These are phyloP conservation scores for Zaprionus ornatus DNA, from an alignment of 1,140 invertebrate species.

Conservation along the genomic window DNA sequence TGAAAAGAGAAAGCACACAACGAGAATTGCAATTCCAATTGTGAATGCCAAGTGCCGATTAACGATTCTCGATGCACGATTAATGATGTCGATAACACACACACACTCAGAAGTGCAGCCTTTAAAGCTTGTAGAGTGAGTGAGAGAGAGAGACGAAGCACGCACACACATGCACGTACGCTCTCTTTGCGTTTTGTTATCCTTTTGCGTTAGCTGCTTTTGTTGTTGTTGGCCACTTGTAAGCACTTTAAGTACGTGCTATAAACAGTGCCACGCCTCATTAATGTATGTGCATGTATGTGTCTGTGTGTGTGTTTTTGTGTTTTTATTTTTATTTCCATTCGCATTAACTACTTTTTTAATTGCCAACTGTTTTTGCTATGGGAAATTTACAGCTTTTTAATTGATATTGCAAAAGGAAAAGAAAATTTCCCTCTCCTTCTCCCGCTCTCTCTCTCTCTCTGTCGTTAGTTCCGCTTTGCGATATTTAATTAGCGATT, in stretches of 20 bases:
- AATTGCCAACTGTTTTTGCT: background rate
- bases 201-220: constrained; percentile 21
- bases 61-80: constrained; percentile 20
- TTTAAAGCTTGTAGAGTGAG: constrained; percentile 16
- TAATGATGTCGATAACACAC: constrained; percentile 5
- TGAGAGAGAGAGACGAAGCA: background rate
- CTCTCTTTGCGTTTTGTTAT: constrained; percentile 15
- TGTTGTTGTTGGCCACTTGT: constrained; percentile 29
- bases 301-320: background rate
- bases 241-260: constrained; percentile 22
- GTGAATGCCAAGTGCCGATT: constrained; percentile 45
- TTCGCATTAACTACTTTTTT: constrained; percentile 2
- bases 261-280: constrained; percentile 42
- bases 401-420: constrained; percentile 2
- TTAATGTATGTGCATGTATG: background rate
- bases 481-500: background rate
- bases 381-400: background rate
- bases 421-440: background rate
- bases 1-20: constrained; percentile 49
- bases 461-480: background rate
- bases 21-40: constrained; percentile 34
- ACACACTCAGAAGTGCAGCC: background rate
- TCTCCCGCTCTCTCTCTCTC: background rate
- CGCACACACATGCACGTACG: background rate
- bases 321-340: constrained; percentile 2